Base-by-base conservation (phyloP, 1,140 invertebrate genomes). In the Aethina tumida region DNA sequence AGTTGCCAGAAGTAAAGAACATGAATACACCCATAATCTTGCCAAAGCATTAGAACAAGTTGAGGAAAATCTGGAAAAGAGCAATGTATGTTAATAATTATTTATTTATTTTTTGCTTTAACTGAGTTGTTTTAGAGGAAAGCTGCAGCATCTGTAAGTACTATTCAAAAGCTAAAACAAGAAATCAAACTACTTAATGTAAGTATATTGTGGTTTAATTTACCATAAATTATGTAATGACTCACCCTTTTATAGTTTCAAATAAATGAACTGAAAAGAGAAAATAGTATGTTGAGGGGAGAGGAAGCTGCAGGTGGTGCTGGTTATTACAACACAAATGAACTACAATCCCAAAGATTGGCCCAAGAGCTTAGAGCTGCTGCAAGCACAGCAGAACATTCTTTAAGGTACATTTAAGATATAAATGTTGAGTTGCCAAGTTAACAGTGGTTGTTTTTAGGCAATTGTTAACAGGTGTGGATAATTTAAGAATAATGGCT, bases 401-500 rank as follows among this genome's bases (percentile, higher is more conserved):
- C 75, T 13, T 57, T 80, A 4, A 75, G 74, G 76, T 77, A 58
- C 7, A 25, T 43, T 8, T 41, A 41, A 20, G 16, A 13, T 36
- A 21, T 40, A 30, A 39, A 21, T 39, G 16, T 36, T 19, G 19
- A 37, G 12, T 30, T 22, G 7, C 19, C 28, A 19, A 28, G 12
- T 20, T 27, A 29, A 35, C 26, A 34, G 15, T 30, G 22, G 40
- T 36, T 46, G 20, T 33, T 62, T 60, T 20, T 44, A 79, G 76
- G 46, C 75, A 79, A 66, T 45, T 80, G 20, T 63, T 80, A 50
- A 69, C 64, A 22, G 77, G 77, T 18, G 75, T 79, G 14, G 73
- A 74, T 42, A 79, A 78, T 63, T 58, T 80, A 22, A 64, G 73
- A 44, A 63, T 75, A 39, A 68, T 80, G 49, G 74, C 73, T 8